Base-by-base conservation (phyloP, 2,797 vertebrate genomes). In the Danionella dracula region DNA sequence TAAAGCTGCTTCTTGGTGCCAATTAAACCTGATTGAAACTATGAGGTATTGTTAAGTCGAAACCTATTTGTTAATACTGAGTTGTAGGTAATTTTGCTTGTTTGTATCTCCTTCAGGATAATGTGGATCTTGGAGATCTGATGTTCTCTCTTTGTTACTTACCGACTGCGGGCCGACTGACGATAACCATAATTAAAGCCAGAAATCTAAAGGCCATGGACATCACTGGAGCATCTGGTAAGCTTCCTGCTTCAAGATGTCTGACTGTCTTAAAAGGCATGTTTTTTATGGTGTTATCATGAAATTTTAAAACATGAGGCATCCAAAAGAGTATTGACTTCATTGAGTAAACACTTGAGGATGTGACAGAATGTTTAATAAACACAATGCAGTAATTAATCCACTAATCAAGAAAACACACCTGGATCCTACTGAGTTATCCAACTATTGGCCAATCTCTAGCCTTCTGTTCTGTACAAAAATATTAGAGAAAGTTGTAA, bases 141-240 rank as follows among this genome's bases (percentile, higher is more conserved):
- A 99, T 99, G 96, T 99, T 99, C 85, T 99, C 96, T 1, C 88
- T 99, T 84, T 99, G 96, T 79, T 99, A 99, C 82, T 94, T 99
- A 77, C 96, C 96, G 63, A 97, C 95, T 38, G 96, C 96, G 50
- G 96, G 94, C 64, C 92, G 96, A 77, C 90, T 99, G 77, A 99
- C 96, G 70, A 95, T 99, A 81, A 99, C 96, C 12, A 91, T 99
- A 82, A 96, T 99, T 87, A 99, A 99, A 88, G 96, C 96, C 77
- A 90, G 96, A 81, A 99, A 99, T 77, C 89, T 99, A 75, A 99
- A 99, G 87, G 96, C 96, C 78, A 99, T 99, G 96, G 96, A 98
- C 85, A 98, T 99, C 84, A 99, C 96, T 4, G 96, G 96, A 85
- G 96, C 96, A 76, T 99, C 96, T 83, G 96, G 96, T 99, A 82